Conservation (phyloP, 2,113 vertebrate genomes). For the Clarias magur region DNA sequence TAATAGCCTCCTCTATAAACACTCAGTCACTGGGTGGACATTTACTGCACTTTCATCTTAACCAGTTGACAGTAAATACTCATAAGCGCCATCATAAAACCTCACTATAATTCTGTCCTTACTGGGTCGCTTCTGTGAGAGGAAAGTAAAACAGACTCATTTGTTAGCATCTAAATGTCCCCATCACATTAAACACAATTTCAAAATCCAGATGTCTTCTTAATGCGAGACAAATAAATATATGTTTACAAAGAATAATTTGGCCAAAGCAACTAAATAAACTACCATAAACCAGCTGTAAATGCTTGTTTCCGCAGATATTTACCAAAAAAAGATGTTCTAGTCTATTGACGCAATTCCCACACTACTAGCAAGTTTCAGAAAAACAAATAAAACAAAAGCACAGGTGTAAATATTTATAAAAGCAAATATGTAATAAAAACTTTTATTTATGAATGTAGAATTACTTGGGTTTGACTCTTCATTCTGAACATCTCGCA, state of each 20-base stretch:
- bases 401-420: not conserved
- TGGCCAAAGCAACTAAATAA: conserved; percentile 38
- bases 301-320: not conserved
- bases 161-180: conserved; percentile 22
- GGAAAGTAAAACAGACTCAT: conserved; percentile 4
- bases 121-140: conserved; percentile 31
- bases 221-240: conserved; percentile 40
- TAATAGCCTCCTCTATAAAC: conserved; percentile 47
- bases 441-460: not conserved
- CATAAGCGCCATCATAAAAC: conserved; percentile 50
- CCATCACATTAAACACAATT: conserved; percentile 45
- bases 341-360: not conserved
- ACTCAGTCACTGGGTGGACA: conserved; percentile 18
- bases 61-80: conserved; percentile 49
- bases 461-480: not conserved
- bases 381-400: not conserved
- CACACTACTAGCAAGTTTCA: not conserved
- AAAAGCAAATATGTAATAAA: not conserved
- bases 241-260: conserved; percentile 53
- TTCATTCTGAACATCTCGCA: not conserved
- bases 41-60: conserved; percentile 49
- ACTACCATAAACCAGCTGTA: not conserved
- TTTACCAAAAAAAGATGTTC: not conserved
- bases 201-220: conserved; percentile 56
- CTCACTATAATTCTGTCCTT: conserved; percentile 44